Evolutionary conservation across 2,888 invertebrate genomes (phyloP), one percentile per base, ranked within the genome.

Genomic region (Drosophila neonasuta): DNA sequence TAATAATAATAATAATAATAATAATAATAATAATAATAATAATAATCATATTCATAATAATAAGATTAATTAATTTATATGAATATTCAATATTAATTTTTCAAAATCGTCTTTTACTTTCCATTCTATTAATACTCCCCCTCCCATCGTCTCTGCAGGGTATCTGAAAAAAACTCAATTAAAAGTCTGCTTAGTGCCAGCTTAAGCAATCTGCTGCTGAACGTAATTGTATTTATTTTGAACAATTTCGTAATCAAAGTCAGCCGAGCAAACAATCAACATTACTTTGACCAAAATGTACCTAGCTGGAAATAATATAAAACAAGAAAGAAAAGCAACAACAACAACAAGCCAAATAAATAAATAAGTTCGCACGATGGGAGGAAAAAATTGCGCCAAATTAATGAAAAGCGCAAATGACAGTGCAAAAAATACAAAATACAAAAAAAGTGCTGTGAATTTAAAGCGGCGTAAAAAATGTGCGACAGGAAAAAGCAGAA

Each of bases 221-320:
- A 29, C 45, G 78, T 80, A 86, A 84, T 86, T 81, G 81, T 86
- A 86, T 81, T 86, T 81, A 84, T 81, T 81, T 84, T 84, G 71
- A 87, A 80, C 80, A 87, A 82, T 87, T 83, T 80, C 71, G 86
- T 85, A 85, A 87, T 83, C 83, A 83, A 85, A 87, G 77, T 69
- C 80, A 70, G 71, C 76, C 66, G 77, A 71, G 83, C 77, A 83
- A 87, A 78, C 87, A 87, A 87, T 81, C 86, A 85, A 85, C 86
- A 80, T 82, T 85, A 80, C 83, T 80, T 83, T 80, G 72, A 75
- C 69, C 74, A 74, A 68, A 75, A 59, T 77, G 81, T 81, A 71
- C 84, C 84, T 71, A 74, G 70, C 62, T 67, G 81, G 62, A 59
- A 77, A 68, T 61, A 83, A 76, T 64, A 73, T 54, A 74, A 68